Conservation (phyloP, 2,797 vertebrate genomes). For the Sebastes steindachneri region DNA sequence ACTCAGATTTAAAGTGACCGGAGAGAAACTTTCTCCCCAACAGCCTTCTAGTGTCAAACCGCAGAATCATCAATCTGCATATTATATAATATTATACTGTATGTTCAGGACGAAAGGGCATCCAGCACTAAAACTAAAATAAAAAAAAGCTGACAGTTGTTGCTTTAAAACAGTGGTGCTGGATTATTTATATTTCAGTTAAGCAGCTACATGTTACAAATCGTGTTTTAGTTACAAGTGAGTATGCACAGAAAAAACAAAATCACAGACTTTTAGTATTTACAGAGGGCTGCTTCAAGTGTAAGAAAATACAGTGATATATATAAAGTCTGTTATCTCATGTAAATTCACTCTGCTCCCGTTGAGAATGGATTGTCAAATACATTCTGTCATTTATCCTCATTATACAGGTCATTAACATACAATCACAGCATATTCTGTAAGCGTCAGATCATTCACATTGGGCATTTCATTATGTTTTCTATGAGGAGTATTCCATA, state of each 20-base stretch:
- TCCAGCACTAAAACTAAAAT: background rate
- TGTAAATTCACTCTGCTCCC: constrained; percentile 40
- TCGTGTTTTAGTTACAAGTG: constrained; percentile 45
- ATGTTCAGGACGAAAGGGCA: background rate
- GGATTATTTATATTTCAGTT: constrained; percentile 54
- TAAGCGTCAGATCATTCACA: background rate
- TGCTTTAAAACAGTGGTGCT: constrained; percentile 42
- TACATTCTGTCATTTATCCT: constrained; percentile 52
- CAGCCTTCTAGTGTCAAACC: no score
- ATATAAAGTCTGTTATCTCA: constrained; percentile 52
- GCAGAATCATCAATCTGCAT: background rate
- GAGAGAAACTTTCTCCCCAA: background rate
- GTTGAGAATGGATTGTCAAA: constrained; percentile 70
- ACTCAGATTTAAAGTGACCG: background rate
- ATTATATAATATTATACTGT: background rate
- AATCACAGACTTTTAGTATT: constrained; percentile 34
- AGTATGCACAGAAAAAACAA: constrained; percentile 37
- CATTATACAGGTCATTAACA: constrained; percentile 29
- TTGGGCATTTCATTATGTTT: background rate
- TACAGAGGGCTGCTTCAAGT: constrained; percentile 54
- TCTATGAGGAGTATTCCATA: background rate
- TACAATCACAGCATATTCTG: constrained; percentile 31
- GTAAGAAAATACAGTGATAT: constrained; percentile 74
- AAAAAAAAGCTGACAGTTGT: background rate
- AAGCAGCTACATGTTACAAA: constrained; percentile 53